phyloP scores from a whole-genome alignment of 2,113 vertebrate genomes.

The Corydoras maculifer region DNA sequence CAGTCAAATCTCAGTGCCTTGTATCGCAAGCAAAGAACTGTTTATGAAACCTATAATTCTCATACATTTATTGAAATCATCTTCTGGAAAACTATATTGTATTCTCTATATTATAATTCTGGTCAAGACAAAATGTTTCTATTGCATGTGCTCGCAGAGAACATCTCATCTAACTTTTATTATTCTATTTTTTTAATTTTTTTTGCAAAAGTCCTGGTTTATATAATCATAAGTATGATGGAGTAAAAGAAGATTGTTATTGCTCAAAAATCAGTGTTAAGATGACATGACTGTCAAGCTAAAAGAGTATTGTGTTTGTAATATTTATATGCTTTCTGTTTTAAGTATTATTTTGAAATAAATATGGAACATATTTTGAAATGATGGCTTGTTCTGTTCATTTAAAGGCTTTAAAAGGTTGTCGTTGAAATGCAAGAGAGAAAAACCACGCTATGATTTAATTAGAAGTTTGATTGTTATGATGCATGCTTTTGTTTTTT shows the following conservation, averaged over 20 bases:
- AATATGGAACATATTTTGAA: conserved; percentile 54
- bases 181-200: too few species aligned
- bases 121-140: conserved; percentile 6
- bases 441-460: too few species aligned
- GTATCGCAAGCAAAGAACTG: conserved; percentile 1
- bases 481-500: too few species aligned
- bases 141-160: not conserved
- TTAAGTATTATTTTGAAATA: conserved; percentile 42
- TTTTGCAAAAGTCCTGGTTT: too few species aligned
- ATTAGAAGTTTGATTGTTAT: too few species aligned
- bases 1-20: conserved; percentile 10
- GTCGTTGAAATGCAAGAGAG: too few species aligned
- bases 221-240: not conserved
- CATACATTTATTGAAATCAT: too few species aligned
- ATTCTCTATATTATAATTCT: not conserved
- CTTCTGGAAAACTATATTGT: too few species aligned
- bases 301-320: conserved; percentile 51
- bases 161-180: too few species aligned
- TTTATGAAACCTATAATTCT: too few species aligned
- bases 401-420: not conserved
- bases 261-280: conserved; percentile 49
- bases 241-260: not conserved
- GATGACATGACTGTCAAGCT: conserved; percentile 15
- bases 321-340: conserved; percentile 58
- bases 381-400: not conserved